Evolutionary conservation across 2,797 vertebrate species (phyloP).

Genomic region (Takifugu ocellatus): DNA sequence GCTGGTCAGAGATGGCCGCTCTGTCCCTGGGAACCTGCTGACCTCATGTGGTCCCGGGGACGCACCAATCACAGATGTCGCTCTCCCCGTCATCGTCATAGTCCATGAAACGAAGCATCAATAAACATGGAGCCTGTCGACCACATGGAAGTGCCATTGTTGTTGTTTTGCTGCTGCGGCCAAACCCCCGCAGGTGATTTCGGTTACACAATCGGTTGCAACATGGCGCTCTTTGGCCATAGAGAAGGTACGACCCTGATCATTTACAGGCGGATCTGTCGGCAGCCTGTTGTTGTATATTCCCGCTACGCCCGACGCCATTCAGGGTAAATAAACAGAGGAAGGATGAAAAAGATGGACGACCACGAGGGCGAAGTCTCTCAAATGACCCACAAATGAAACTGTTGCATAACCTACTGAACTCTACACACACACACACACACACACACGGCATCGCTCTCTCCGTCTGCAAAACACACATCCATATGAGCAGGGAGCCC

Average conservation of each 20-base stretch:
- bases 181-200: too few relatives aligned
- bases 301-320: neutral
- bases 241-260: neutral
- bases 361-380: constrained; percentile 9
- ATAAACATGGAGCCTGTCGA: too few relatives aligned
- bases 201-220: too few relatives aligned
- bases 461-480: constrained; percentile 27
- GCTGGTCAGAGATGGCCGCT: too few relatives aligned
- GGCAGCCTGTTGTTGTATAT: neutral
- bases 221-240: neutral
- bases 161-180: too few relatives aligned
- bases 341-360: neutral
- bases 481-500: constrained; percentile 48
- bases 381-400: constrained; percentile 42
- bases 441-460: constrained; percentile 24
- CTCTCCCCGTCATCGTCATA: too few relatives aligned
- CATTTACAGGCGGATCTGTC: too few relatives aligned
- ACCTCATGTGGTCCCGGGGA: too few relatives aligned
- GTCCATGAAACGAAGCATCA: too few relatives aligned
- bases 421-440: constrained; percentile 42
- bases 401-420: constrained; percentile 67
- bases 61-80: too few relatives aligned
- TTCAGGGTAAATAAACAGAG: neutral
- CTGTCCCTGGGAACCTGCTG: too few relatives aligned
- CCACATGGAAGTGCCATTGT: too few relatives aligned